phyloP scores from a whole-genome alignment of 2,797 vertebrate genomes.

The Clamator glandarius region DNA sequence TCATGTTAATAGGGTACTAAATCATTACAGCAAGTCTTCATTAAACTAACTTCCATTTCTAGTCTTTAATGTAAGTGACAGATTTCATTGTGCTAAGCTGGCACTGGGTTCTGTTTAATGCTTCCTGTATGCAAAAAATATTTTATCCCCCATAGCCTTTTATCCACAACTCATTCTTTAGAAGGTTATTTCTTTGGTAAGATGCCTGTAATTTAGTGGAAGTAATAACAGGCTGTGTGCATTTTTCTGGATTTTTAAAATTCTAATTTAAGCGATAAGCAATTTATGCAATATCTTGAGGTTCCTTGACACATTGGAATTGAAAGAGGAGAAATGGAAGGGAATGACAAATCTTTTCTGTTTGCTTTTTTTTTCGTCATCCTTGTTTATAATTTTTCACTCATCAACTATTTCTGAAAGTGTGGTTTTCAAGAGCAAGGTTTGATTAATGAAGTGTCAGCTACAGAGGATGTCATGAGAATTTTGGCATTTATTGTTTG shows the following conservation, averaged over 20 bases:
- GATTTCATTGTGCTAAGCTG: conserved; percentile 24
- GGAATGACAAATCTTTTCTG: conserved; percentile 16
- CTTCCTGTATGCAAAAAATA: conserved; percentile 36
- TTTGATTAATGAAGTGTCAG: conserved; percentile 69
- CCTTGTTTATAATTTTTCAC: conserved; percentile 50
- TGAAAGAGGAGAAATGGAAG: conserved; percentile 30
- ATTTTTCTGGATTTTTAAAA: conserved; percentile 70
- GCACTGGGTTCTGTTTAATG: conserved; percentile 7
- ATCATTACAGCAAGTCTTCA: background rate
- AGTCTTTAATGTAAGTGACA: background rate
- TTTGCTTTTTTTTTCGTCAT: fast-evolving
- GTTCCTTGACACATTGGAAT: conserved; percentile 45
- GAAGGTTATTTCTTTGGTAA: conserved; percentile 68
- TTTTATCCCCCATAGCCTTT: conserved; percentile 24
- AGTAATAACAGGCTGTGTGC: conserved; percentile 69
- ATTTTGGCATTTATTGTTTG: conserved; percentile 34
- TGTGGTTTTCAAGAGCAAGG: conserved; percentile 42
- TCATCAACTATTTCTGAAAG: conserved; percentile 28
- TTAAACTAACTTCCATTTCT: conserved; percentile 26
- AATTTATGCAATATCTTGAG: conserved; percentile 61
- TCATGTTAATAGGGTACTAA: background rate
- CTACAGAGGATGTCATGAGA: conserved; percentile 6
- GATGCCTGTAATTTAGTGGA: conserved; percentile 71
- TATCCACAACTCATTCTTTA: conserved; percentile 42
- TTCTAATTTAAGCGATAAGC: conserved; percentile 67